These are phyloP conservation scores for Zaprionus nigranus DNA, from an alignment of 1,140 invertebrate genomes.

Conservation along the genomic window DNA sequence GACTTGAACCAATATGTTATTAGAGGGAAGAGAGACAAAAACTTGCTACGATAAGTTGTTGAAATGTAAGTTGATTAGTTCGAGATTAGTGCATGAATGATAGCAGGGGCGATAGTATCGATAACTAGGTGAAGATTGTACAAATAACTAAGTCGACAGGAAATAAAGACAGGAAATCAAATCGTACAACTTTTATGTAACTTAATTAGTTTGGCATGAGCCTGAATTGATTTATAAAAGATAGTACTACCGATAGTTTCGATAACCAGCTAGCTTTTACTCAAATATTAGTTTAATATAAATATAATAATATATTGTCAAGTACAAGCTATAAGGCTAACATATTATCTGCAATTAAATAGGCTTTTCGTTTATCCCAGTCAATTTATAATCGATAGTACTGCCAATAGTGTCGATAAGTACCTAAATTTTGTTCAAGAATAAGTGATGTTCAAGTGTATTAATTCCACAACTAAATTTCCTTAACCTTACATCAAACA, in stretches of 20 bases:
- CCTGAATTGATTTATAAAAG: no score
- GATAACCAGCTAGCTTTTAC: no score
- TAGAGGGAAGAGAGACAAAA: background rate
- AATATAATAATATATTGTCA: no score
- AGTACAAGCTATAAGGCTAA: no score
- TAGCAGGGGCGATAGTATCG: background rate
- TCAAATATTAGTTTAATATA: no score
- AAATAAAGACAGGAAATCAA: no score
- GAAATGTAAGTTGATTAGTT: background rate
- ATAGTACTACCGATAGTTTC: no score
- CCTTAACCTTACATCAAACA: constrained; percentile 1
- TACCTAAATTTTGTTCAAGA: background rate
- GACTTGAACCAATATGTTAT: constrained; percentile 39
- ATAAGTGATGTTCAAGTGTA: background rate
- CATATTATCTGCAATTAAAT: background rate
- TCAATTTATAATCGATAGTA: background rate
- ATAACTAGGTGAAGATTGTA: background rate
- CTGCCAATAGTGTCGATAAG: background rate
- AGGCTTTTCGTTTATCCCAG: fast-evolving
- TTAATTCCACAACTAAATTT: background rate
- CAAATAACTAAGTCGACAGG: no score
- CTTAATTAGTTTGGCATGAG: no score
- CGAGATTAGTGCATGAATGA: background rate
- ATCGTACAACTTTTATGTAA: no score
- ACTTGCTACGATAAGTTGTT: background rate